phyloP scores from a whole-genome alignment of 2,797 vertebrate genomes.

The Bryconaethiops microstoma region DNA sequence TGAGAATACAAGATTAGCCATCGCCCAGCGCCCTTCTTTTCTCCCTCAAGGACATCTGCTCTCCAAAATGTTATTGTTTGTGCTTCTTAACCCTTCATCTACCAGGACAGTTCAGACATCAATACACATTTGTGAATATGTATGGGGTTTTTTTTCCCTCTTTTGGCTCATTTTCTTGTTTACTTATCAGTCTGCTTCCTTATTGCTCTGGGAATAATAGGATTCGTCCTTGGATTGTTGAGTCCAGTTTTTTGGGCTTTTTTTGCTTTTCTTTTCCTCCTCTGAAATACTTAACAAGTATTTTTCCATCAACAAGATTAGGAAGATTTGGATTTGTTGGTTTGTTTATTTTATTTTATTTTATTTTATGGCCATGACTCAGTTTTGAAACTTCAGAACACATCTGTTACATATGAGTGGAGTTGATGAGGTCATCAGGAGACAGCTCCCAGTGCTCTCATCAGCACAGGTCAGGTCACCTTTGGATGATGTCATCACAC shows the following conservation, averaged over 20 bases:
- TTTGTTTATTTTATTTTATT: neutral
- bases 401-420: conserved; percentile 45
- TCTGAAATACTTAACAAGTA: conserved; percentile 21
- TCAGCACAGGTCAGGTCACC: conserved; percentile 36
- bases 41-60: conserved; percentile 93
- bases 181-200: neutral
- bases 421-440: conserved; percentile 43
- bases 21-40: conserved; percentile 87
- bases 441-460: conserved; percentile 17
- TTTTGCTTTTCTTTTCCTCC: neutral
- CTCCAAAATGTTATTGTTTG: conserved; percentile 85
- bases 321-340: neutral
- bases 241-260: neutral
- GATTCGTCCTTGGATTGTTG: neutral
- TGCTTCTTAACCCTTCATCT: conserved; percentile 80
- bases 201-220: conserved; percentile 12
- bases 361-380: conserved; percentile 21
- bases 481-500: conserved; percentile 46
- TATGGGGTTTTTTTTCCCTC: neutral
- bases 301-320: neutral
- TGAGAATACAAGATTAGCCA: conserved; percentile 95
- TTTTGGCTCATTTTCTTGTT: neutral
- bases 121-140: neutral
- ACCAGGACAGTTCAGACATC: conserved; percentile 6
- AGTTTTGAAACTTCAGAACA: conserved; percentile 29